Evolutionary conservation across 2,797 vertebrate genomes (phyloP), one percentile per base, ranked within the genome.

Genomic region (Chiroxiphia lanceolata): DNA sequence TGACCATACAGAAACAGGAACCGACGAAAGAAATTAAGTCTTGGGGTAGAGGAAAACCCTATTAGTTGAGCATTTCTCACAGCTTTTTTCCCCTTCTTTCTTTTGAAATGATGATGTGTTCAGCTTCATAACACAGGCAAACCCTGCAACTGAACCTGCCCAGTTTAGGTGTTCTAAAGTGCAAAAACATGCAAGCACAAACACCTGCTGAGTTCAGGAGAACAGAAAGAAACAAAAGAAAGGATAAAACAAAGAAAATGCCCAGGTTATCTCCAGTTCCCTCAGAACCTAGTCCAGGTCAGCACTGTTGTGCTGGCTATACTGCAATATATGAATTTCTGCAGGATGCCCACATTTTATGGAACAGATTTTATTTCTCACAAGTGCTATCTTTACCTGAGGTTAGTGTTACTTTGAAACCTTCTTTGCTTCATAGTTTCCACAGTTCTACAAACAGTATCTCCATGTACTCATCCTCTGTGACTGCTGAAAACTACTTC

Each of bases 1-100:
- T 92, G 57, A 85, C 50, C 81, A 54, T 44, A 87, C 20, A 96
- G 81, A 90, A 96, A 92, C 50, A 93, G 75, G 78, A 94, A 90
- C 64, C 1, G 2, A 63, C 71, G 44, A 92, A 85, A 90, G 17
- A 93, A 74, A 69, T 42, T n/a, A 54, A 78, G 50, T 50, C 25
- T 50, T 1, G 0, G 27, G 21, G 67, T 26, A 84, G 56, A 96
- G 78, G 75, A 96, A 95, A 91, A 79, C 65, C 83, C 44, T 79
- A 9, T 47, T 70, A 78, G 18, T 10, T 57, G 25, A 76, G 31
- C 36, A 42, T 80, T 94, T 90, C 61, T 91, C 68, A 78, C 25
- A 56, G 71, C 4, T 21, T 85, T 76, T 75, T 59, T 65, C 45
- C n/a, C 42, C 53, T 86, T 63, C 57, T 89, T 83, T 80, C 45